Conservation (phyloP, 64 coral and sea anemone species). For the Dendrophyllia cribrosa region DNA sequence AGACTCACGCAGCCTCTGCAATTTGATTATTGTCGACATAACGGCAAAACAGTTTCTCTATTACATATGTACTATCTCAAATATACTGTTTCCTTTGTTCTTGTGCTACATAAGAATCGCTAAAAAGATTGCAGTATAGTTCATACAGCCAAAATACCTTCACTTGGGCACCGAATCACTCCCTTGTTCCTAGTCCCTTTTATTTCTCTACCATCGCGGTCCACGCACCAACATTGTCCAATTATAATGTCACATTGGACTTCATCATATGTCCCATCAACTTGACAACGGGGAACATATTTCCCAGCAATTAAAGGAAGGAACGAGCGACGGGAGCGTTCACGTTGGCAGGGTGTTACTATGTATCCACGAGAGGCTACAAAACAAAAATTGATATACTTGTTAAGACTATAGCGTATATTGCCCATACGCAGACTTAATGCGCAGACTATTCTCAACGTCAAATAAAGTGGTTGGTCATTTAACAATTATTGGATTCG, state of each 20-base stretch:
- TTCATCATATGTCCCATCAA: conserved; percentile 78
- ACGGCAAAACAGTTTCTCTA: no score
- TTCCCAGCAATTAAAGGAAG: conserved; percentile 30
- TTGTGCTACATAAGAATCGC: no score
- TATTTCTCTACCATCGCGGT: conserved; percentile 49
- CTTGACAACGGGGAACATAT: conserved; percentile 68
- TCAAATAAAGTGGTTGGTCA: no score
- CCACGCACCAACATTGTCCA: conserved; percentile 79
- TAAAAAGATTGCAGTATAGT: no score
- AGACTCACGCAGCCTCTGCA: no score
- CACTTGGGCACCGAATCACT: conserved; percentile 45
- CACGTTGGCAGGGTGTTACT: conserved; percentile 78
- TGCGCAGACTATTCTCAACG: no score
- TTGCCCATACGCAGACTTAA: no score
- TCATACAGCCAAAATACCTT: conserved; percentile 29
- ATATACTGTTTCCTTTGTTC: no score
- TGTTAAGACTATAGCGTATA: neutral
- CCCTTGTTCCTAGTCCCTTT: conserved; percentile 60
- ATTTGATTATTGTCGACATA: no score
- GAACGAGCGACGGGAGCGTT: conserved; percentile 51
- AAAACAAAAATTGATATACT: neutral
- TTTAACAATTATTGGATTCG: no score
- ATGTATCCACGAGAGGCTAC: conserved; percentile 51
- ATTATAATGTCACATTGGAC: conserved; percentile 61
- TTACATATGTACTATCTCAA: no score